Evolutionary conservation across 2,888 invertebrate species (phyloP).

Genomic region (Pristionchus fissidentatus): DNA sequence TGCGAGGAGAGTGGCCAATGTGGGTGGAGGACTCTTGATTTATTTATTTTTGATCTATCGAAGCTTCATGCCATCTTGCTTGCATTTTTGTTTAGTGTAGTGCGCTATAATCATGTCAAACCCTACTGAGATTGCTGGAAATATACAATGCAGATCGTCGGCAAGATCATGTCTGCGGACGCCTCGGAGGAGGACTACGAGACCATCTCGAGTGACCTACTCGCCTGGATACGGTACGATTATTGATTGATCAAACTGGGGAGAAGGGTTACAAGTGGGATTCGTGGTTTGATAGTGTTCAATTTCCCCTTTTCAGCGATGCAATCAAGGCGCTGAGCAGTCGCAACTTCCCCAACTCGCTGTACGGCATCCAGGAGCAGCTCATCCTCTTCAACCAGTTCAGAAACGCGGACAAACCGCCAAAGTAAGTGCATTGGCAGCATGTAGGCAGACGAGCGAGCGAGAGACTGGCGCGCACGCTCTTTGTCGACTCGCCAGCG

Average conservation of each 20-base stretch:
- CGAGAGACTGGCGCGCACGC: neutral
- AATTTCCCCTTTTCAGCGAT: conserved; percentile 81
- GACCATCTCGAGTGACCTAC: conserved; percentile 85
- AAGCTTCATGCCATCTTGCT: neutral
- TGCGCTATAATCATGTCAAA: neutral
- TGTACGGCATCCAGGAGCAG: conserved; percentile 93
- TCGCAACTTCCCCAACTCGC: conserved; percentile 90
- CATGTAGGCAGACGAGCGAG: neutral
- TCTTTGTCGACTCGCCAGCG: neutral
- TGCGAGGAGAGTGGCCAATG: conserved; percentile 95
- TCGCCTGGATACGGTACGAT: conserved; percentile 91
- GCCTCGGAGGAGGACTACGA: conserved; percentile 91
- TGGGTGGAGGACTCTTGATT: conserved; percentile 76
- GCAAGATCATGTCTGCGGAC: conserved; percentile 94
- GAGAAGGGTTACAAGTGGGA: conserved; percentile 75
- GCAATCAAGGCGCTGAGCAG: conserved; percentile 33
- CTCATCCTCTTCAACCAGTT: conserved; percentile 93
- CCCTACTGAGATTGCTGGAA: neutral
- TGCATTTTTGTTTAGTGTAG: neutral
- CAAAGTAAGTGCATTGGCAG: conserved; percentile 83
- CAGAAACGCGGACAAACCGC: conserved; percentile 95
- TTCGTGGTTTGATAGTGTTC: conserved; percentile 82
- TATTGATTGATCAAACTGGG: neutral
- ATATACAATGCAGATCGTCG: conserved; percentile 87
- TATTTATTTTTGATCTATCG: neutral